Conservation (phyloP, 2,113 vertebrate species). For the Centropristis striata region DNA sequence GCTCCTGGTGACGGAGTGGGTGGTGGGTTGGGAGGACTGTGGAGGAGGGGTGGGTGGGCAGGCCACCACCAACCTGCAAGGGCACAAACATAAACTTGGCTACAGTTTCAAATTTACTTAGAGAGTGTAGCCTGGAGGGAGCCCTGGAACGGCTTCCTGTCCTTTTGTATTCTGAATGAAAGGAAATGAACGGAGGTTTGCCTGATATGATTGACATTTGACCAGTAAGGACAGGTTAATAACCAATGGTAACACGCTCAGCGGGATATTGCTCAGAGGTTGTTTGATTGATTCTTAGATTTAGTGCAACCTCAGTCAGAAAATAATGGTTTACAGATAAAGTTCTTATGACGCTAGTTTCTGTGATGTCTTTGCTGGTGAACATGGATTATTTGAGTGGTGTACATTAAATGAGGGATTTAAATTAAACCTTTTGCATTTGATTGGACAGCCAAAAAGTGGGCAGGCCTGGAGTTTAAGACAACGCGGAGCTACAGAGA, state of each 20-base stretch:
- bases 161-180: constrained; percentile 28
- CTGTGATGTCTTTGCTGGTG: too few relatives aligned
- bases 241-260: not conserved
- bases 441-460: too few relatives aligned
- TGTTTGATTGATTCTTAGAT: constrained; percentile 37
- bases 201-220: constrained; percentile 42
- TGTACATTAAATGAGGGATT: too few relatives aligned
- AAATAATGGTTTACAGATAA: not conserved
- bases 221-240: constrained; percentile 32
- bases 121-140: constrained; percentile 45
- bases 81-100: constrained; percentile 59
- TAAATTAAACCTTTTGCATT: too few relatives aligned
- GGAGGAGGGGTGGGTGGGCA: constrained; percentile 1
- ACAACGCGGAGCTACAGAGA: too few relatives aligned
- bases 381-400: too few relatives aligned
- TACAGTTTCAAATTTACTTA: constrained; percentile 50
- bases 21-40: constrained; percentile 23
- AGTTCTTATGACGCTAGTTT: too few relatives aligned
- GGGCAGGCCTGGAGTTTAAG: too few relatives aligned
- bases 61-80: constrained; percentile 47
- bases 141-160: constrained; percentile 31
- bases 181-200: constrained; percentile 24
- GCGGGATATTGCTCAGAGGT: constrained; percentile 20
- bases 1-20: constrained; percentile 57
- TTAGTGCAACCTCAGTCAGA: not conserved